Evolutionary conservation across 2,113 vertebrate genomes (phyloP).

Genomic region (Syngnathus floridae): DNA sequence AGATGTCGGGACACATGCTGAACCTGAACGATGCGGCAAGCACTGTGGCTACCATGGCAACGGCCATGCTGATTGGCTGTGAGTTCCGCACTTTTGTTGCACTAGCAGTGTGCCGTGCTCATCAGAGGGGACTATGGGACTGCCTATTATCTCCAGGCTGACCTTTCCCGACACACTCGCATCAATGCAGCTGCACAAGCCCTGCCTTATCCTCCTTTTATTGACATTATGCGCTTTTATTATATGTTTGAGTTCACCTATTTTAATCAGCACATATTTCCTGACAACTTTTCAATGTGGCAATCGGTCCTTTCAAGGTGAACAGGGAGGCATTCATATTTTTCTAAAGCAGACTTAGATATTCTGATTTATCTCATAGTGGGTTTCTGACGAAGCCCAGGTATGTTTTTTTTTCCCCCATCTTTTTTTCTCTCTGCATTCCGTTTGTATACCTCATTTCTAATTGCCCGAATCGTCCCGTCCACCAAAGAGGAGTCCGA

Average conservation of each 20-base stretch:
- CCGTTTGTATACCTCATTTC: slow-evolving; percentile 12
- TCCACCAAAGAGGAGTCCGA: slow-evolving; percentile 17
- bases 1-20: slow-evolving; percentile 91
- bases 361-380: slow-evolving; percentile 5
- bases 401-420: slow-evolving; percentile 27
- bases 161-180: slow-evolving; percentile 64
- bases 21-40: slow-evolving; percentile 86
- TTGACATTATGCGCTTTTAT: slow-evolving; percentile 37
- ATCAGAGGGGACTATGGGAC: slow-evolving; percentile 57
- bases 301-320: slow-evolving; percentile 20
- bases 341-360: slow-evolving; percentile 26
- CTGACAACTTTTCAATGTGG: slow-evolving; percentile 13
- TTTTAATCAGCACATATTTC: slow-evolving; percentile 21
- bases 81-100: slow-evolving; percentile 75
- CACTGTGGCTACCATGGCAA: slow-evolving; percentile 93
- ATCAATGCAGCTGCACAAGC: slow-evolving; percentile 45
- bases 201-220: slow-evolving; percentile 34
- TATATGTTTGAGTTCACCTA: slow-evolving; percentile 28
- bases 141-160: slow-evolving; percentile 66
- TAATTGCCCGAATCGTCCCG: slow-evolving; percentile 16
- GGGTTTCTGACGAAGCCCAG: slow-evolving; percentile 14
- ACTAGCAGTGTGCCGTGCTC: slow-evolving; percentile 56
- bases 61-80: slow-evolving; percentile 93
- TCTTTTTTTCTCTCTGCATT: slow-evolving; percentile 18
- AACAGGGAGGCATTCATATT: slow-evolving; percentile 24